Evolutionary conservation across 2,113 vertebrate genomes (phyloP).

Genomic region (Planiliza haematocheilus): DNA sequence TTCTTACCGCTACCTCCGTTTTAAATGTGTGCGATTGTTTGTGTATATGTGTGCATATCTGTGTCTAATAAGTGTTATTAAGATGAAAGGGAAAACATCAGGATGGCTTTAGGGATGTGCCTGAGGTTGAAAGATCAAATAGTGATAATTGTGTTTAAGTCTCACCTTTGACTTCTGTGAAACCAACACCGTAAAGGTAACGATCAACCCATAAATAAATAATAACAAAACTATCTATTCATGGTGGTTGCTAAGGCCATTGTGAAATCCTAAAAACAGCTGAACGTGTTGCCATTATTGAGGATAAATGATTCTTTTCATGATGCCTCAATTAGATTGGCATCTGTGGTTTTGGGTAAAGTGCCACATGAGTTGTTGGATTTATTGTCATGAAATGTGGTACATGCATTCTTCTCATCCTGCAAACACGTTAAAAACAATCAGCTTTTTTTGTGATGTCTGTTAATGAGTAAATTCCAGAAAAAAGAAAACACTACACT

Average conservation of each 20-base stretch:
- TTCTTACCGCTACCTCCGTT: conserved; percentile 12
- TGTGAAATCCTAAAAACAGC: too few relatives aligned
- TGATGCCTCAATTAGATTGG: too few relatives aligned
- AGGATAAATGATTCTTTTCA: too few relatives aligned
- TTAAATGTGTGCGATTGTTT: not conserved
- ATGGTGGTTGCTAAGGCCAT: not conserved
- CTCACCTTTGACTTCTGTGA: conserved; percentile 24
- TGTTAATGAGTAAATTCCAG: too few relatives aligned
- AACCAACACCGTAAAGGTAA: not conserved
- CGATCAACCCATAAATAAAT: conserved; percentile 1
- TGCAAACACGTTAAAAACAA: too few relatives aligned
- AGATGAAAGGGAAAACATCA: conserved; percentile 10
- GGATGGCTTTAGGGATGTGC: not conserved
- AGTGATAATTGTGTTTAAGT: conserved; percentile 13
- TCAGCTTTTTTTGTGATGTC: too few relatives aligned
- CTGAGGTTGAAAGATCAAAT: conserved; percentile 31
- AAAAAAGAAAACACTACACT: too few relatives aligned
- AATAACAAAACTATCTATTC: not conserved
- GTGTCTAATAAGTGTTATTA: not conserved
- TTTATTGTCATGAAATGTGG: too few relatives aligned
- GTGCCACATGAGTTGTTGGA: too few relatives aligned
- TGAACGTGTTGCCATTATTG: too few relatives aligned
- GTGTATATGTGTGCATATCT: not conserved
- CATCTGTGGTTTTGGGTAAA: too few relatives aligned
- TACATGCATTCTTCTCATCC: too few relatives aligned